A percentile compares a stretch with the other conserved stretches of the same genome.
Conservation (phyloP, 2,113 vertebrate species). For the Mesitornis unicolor region DNA sequence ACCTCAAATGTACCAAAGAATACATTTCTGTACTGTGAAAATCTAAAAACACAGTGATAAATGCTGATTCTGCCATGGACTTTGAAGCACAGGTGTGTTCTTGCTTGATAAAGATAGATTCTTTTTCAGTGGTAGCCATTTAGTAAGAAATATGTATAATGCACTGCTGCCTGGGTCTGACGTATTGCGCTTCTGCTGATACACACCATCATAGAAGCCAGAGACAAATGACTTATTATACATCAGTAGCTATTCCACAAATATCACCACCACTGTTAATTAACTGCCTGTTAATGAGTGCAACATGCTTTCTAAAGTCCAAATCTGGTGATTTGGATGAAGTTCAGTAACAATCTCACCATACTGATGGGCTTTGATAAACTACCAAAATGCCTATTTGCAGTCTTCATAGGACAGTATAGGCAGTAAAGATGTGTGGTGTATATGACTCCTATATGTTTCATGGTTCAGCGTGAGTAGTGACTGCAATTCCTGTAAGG, state of each 20-base stretch:
- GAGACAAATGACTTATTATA: background rate
- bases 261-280: background rate
- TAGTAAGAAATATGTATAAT: background rate
- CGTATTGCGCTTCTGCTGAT: accelerated
- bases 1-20: background rate
- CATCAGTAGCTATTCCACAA: background rate
- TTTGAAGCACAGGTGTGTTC: background rate
- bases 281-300: background rate
- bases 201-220: background rate
- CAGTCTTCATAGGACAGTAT: background rate
- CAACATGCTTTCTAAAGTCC: background rate
- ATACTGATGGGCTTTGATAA: background rate
- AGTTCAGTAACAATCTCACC: background rate
- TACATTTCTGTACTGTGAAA: background rate
- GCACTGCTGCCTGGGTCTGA: background rate
- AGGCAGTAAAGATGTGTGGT: background rate
- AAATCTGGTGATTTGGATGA: background rate
- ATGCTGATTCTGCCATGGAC: background rate
- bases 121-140: background rate
- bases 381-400: background rate
- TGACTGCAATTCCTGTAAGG: background rate
- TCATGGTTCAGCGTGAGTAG: background rate
- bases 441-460: background rate
- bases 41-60: background rate
- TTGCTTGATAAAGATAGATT: background rate